Evolutionary conservation across 1,140 invertebrate genomes (phyloP), one percentile per base, ranked within the genome.

Genomic region (Drosophila pachea): DNA sequence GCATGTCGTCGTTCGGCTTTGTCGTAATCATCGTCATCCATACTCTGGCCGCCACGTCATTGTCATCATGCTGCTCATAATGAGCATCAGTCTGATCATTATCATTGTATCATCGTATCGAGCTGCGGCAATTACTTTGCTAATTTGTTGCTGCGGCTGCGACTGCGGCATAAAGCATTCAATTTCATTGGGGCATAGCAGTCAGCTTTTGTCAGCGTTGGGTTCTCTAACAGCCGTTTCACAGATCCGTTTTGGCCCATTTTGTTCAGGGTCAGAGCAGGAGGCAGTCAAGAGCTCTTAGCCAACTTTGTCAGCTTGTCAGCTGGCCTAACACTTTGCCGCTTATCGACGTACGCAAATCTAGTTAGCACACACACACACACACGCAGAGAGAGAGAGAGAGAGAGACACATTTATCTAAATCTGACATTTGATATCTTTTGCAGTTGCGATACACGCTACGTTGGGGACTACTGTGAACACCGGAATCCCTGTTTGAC

Each of bases 401-500:
- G 32, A 42, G n/a, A n/a, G 33, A 48, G 32, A 42, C 29, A 22
- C 22, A 54, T 29, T 43, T 43, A 62, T 55, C 11, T 42, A 52
- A 43, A 55, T 68, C 29, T 66, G 22, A 22, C 22, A 7, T 52
- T 47, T 72, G 56, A 40, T 7, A 45, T 74, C 32, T 53, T 90
- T 95, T 92, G 56, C 94, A 98, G 97, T 86, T 99, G 97, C 90
- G 95, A 96, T 60, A 93, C 95, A 14, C 93, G 94, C 88, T 97
- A 94, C 90, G 95, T 97, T 43, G 97, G 97, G 71, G 96, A 98
- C 89, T 98, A 96, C 90, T 99, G 97, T 88, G 95, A 98, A 87
- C 93, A 97, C 88, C 91, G 93, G 65, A 98, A 98, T 90, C 97
- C 97, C 0, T 99, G 97, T 89, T 93, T 95, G 82, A 96, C 95